Conservation (phyloP, 2,888 invertebrate species). For the Calameuta filiformis region DNA sequence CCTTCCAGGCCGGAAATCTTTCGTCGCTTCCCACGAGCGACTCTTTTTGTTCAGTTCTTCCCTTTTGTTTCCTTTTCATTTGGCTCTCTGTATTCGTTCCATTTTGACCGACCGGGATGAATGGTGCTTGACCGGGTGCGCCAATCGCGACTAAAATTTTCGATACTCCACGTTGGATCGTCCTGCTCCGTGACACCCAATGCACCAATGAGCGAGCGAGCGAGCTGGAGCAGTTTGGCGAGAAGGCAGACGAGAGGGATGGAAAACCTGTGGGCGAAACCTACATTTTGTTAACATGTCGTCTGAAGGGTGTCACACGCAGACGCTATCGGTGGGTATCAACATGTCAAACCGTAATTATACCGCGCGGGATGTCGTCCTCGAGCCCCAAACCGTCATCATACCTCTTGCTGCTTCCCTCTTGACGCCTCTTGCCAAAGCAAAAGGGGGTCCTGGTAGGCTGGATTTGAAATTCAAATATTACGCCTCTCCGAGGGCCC, state of each 20-base stretch:
- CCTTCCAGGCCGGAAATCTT: not conserved
- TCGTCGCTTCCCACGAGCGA: not conserved
- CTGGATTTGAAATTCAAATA: slow-evolving; percentile 2
- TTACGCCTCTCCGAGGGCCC: not conserved
- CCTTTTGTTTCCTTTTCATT: not conserved
- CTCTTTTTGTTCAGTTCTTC: not conserved
- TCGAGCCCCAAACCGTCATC: slow-evolving; percentile 5
- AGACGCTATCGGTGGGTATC: slow-evolving; percentile 9
- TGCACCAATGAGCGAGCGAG: not conserved
- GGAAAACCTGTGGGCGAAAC: not conserved
- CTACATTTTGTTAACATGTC: slow-evolving; percentile 2
- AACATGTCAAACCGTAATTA: slow-evolving; percentile 9
- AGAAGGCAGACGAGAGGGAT: not conserved
- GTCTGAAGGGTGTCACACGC: slow-evolving; percentile 5
- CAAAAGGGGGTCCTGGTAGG: not conserved
- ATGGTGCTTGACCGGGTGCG: not conserved
- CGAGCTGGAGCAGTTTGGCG: not conserved
- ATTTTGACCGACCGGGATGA: not conserved
- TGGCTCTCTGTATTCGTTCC: not conserved
- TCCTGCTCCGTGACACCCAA: not conserved
- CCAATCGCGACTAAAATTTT: not conserved
- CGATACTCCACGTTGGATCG: not conserved
- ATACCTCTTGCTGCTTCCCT: not conserved
- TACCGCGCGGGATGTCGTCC: slow-evolving; percentile 1
- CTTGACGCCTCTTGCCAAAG: not conserved